These are phyloP conservation scores for Drosophila insularis DNA, from an alignment of 1,140 invertebrate genomes.

Conservation along the genomic window DNA sequence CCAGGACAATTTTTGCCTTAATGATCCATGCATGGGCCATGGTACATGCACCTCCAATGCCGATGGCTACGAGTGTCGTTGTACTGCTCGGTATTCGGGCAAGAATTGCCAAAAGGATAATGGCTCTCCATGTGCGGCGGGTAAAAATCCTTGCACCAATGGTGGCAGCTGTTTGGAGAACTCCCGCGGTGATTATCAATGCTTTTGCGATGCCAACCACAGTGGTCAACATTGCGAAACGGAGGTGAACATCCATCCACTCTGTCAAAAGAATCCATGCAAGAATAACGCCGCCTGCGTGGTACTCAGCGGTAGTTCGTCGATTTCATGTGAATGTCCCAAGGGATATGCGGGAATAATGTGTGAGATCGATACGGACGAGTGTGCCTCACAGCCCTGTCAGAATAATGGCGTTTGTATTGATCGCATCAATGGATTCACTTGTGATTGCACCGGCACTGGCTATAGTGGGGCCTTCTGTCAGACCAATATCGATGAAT, in stretches of 20 bases:
- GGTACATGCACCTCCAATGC: slow-evolving; percentile 89
- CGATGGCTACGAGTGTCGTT: slow-evolving; percentile 91
- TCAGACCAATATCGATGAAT: slow-evolving; percentile 94
- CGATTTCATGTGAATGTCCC: slow-evolving; percentile 86
- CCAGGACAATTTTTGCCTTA: slow-evolving; percentile 88
- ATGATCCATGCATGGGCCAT: slow-evolving; percentile 91
- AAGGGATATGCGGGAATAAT: slow-evolving; percentile 86
- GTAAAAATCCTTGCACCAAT: slow-evolving; percentile 88
- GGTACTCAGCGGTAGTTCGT: slow-evolving; percentile 84
- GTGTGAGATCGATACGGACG: slow-evolving; percentile 88
- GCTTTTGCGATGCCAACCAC: slow-evolving; percentile 89
- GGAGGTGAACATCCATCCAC: slow-evolving; percentile 86
- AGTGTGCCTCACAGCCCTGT: slow-evolving; percentile 90
- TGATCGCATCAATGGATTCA: slow-evolving; percentile 90
- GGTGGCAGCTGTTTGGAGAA: slow-evolving; percentile 89
- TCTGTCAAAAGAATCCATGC: slow-evolving; percentile 90
- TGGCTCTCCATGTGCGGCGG: slow-evolving; percentile 86
- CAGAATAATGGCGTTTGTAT: slow-evolving; percentile 91
- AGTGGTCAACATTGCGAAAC: slow-evolving; percentile 91
- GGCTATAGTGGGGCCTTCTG: slow-evolving; percentile 91
- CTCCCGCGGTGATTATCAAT: slow-evolving; percentile 88
- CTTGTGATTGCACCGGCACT: slow-evolving; percentile 88
- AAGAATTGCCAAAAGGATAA: slow-evolving; percentile 92
- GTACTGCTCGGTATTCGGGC: slow-evolving; percentile 89
- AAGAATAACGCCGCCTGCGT: slow-evolving; percentile 88